Base-by-base conservation (phyloP, 2,888 invertebrate species). In the Polyploca ridens region DNA sequence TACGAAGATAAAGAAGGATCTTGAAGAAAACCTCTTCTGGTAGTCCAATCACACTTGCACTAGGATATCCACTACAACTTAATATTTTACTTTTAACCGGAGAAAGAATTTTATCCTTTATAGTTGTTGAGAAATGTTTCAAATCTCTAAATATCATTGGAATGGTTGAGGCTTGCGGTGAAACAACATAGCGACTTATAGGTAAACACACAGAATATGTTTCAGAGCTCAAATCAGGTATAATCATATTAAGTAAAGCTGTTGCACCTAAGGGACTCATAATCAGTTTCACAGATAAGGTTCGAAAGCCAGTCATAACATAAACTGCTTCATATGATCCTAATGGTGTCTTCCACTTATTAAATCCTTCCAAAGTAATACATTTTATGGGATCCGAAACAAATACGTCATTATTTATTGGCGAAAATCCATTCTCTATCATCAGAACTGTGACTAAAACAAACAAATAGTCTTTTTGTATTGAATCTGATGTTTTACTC, bases 71-170 rank as follows among this genome's bases (percentile, higher is more conserved):
- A 74, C 92, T 83, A 64, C 85, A 76, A 64, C 82, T 89, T 19
- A 96, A 82, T 72, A 96, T 91, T 71, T 91, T 90, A 73, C 95
- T 94, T 63, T 95, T 95, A 57, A 95, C 90, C 38, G 96, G 95
- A 44, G 93, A 87, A 49, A 94, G 77, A 33, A 96, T 72, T 64
- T 90, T 85, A 70, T 96, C 93, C 74, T 96, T 96, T 66, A 96
- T 89, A 64, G 88, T 90, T 54, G 82, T 76, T 10, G 94, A 90
- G 33, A 95, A 84, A 73, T 94, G 91, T 72, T 91, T 91, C 54
- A 95, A 71, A 64, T 92, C 89, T 38, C 86, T 81, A 75, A 89
- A 93, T 75, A 90, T 90, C 83, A 87, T 85, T 62, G 89, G 88
- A 57, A 89, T 86, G 8, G 84, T 84, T 63, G 87, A 83, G 62